Evolutionary conservation across 2,888 invertebrate species (phyloP), one percentile per base, ranked within the genome.

Genomic region (Bellardia pandia): DNA sequence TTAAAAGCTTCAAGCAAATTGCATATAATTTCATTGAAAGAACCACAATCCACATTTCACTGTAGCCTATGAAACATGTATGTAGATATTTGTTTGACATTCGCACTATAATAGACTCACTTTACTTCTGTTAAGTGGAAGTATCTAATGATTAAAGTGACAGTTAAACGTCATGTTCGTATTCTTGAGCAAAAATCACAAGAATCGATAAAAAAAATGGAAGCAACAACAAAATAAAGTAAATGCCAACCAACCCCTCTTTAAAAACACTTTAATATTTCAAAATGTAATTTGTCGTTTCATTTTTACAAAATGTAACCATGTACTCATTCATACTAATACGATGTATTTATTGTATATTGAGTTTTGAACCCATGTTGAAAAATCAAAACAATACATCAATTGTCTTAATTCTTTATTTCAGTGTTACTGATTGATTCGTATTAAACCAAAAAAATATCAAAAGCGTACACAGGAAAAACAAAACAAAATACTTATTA

Each of bases 381-480:
- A 86, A 86, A 90, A 90, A 90, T 90, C 90, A 89, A 89, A 88
- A 89, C 90, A 90, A 92, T 92, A 90, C 92, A 92, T 92, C 92
- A 92, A 91, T 85, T 81, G 85, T 88, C 75, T 87, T 75, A 82
- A 78, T 56, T 71, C 66, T n/a, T 77, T 45, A 51, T 51, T 56
- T 53, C 53, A 37, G 33, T 60, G 89, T 86, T 82, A 80, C 91
- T 93, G 93, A 93, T 93, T 92, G 93, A 92, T 93, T 93, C 91
- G 91, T 92, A 92, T 92, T 82, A 89, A 66, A 88, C 23, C 1
- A 68, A n/a, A 51, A 56, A 23, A 13, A 51, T 30, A 60, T 13
- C 14, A 23, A 37, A 69, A 33, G 6, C n/a, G 3, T n/a, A 51
- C 14, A 51, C 23, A 56, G 9, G 14, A n/a, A 48, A 68, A 6